Percentiles rank a stretch among this genome's conserved stretches.
These are phyloP conservation scores for Chamaea fasciata DNA, from an alignment of 2,113 vertebrate genomes.

Conservation along the genomic window DNA sequence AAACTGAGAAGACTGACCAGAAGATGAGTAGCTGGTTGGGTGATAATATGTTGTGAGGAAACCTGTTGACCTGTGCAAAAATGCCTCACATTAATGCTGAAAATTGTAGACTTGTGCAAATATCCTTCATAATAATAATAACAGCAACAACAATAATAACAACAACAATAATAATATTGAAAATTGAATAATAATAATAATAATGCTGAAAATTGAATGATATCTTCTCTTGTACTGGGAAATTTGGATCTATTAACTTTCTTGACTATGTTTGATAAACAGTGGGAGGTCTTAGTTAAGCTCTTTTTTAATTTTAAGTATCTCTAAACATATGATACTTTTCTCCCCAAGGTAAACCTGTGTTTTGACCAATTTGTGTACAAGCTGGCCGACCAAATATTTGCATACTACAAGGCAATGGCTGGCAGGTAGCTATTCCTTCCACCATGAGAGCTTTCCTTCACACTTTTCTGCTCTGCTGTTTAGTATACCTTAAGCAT, in stretches of 20 bases:
- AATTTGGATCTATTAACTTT: neutral
- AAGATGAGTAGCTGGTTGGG: neutral
- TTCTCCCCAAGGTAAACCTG: slow-evolving; percentile 77
- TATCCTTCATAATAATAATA: neutral
- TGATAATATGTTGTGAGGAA: neutral
- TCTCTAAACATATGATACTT: neutral
- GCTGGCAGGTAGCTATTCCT: slow-evolving; percentile 78
- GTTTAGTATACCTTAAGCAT: neutral
- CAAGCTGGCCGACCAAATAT: slow-evolving; percentile 89
- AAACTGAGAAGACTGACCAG: neutral
- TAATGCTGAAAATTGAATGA: neutral
- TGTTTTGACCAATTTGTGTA: slow-evolving; percentile 93
- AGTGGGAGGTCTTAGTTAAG: neutral
- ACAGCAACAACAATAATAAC: too few species aligned
- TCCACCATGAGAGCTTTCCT: neutral
- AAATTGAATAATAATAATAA: neutral
- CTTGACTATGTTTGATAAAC: neutral
- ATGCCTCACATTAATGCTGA: neutral
- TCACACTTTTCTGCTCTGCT: neutral
- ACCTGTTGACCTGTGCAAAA: neutral
- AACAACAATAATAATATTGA: neutral
- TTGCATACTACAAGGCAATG: slow-evolving; percentile 87
- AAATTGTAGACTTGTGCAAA: neutral
- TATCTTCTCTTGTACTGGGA: neutral
- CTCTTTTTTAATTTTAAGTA: neutral